Conservation (phyloP, 2,113 vertebrate genomes). For the Thamnophis sirtalis region DNA sequence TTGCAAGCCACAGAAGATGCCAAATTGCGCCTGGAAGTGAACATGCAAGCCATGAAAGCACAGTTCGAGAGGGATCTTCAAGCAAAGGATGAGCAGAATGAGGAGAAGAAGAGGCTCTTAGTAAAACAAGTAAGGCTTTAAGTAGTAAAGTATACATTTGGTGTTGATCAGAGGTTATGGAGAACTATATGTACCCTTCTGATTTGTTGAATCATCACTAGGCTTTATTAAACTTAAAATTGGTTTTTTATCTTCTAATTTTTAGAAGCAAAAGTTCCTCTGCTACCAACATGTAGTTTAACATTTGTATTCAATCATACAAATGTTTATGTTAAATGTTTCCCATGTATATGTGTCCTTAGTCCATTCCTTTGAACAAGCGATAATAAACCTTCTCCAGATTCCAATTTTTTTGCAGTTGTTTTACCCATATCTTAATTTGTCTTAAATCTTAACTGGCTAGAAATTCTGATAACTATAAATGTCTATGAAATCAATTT, state of each 20-base stretch:
- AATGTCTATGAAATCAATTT: background rate
- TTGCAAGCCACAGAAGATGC: conserved; percentile 96
- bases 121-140: conserved; percentile 82
- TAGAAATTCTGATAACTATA: background rate
- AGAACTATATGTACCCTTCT: no score
- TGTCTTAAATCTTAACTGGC: background rate
- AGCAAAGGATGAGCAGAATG: conserved; percentile 89
- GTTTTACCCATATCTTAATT: background rate
- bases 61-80: conserved; percentile 94
- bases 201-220: background rate
- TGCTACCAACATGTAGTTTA: background rate
- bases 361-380: background rate
- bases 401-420: background rate
- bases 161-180: background rate
- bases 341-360: background rate
- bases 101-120: conserved; percentile 92
- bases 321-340: background rate
- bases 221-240: background rate
- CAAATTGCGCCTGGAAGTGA: conserved; percentile 94
- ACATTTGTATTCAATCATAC: background rate
- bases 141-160: background rate
- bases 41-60: conserved; percentile 99
- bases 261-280: background rate
- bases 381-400: background rate
- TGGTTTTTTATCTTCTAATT: background rate